Percentiles rank a stretch among this genome's conserved stretches.
These are phyloP conservation scores for Phlogophora meticulosa DNA, from an alignment of 2,888 invertebrate species.

Conservation along the genomic window DNA sequence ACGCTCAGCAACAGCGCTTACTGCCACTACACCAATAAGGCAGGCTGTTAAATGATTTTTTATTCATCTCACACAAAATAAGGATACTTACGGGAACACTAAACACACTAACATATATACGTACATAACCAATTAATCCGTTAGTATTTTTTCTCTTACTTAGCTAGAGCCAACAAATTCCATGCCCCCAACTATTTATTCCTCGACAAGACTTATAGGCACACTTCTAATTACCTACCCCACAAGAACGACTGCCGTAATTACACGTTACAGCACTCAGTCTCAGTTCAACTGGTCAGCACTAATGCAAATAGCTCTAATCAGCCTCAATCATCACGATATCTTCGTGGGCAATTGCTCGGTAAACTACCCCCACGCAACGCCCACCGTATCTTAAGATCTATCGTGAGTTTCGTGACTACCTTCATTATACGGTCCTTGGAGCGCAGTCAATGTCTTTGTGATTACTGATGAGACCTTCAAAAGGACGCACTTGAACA, in stretches of 20 bases:
- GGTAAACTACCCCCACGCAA: slow-evolving; percentile 71
- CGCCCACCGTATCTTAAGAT: slow-evolving; percentile 59
- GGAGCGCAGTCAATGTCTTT: slow-evolving; percentile 66
- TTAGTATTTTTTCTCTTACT: not conserved
- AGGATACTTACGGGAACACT: not conserved
- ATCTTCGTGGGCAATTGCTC: slow-evolving; percentile 64
- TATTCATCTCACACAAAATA: not conserved
- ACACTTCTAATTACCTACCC: slow-evolving; percentile 4
- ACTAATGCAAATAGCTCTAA: slow-evolving; percentile 64
- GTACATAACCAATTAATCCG: not conserved
- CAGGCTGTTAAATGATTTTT: too few species aligned
- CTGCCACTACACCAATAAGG: too few species aligned
- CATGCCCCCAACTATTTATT: not conserved
- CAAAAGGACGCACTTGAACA: slow-evolving; percentile 42
- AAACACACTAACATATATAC: not conserved
- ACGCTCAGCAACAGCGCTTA: too few species aligned
- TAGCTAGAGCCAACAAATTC: not conserved
- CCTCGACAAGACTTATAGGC: slow-evolving; percentile 2
- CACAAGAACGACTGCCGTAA: slow-evolving; percentile 32
- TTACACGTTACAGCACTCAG: slow-evolving; percentile 35
- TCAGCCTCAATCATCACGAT: slow-evolving; percentile 60
- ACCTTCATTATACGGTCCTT: slow-evolving; percentile 76
- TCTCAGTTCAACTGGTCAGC: slow-evolving; percentile 53
- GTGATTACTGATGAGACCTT: slow-evolving; percentile 64
- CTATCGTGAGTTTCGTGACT: slow-evolving; percentile 72